Evolutionary conservation across 2,888 invertebrate species (phyloP).

Genomic region (Ferrisia virgata): DNA sequence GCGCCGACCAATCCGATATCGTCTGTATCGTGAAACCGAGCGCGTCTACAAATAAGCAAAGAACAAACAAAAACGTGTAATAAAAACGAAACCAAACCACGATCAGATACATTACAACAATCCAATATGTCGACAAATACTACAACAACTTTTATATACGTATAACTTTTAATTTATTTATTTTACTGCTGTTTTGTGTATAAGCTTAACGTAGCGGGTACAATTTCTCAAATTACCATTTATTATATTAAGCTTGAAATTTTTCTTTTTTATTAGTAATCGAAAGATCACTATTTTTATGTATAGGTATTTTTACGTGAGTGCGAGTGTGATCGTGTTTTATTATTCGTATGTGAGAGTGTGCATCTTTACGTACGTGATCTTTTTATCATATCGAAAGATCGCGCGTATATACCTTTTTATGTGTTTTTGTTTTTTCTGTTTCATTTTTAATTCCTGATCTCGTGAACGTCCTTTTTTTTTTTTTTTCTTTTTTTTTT

Average conservation of each 20-base stretch:
- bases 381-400: constrained; percentile 16
- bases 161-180: not conserved
- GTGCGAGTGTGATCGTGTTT: not conserved
- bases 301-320: constrained; percentile 1
- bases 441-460: constrained; percentile 19
- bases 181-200: not conserved
- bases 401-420: not conserved
- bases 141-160: not conserved
- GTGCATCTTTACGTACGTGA: not conserved
- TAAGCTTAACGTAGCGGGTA: not conserved
- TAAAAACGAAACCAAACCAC: too few species aligned
- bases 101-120: not conserved
- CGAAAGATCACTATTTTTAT: not conserved
- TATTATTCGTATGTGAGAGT: not conserved
- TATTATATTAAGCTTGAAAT: not conserved
- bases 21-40: constrained; percentile 73
- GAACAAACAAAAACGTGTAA: not conserved
- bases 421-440: not conserved
- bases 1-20: constrained; percentile 96
- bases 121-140: not conserved
- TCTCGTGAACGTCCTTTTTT: constrained; percentile 6
- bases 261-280: not conserved
- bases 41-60: not conserved
- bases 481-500: not conserved
- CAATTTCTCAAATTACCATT: not conserved